Evolutionary conservation across 2,888 invertebrate species (phyloP).

Genomic region (Philonicus albiceps): DNA sequence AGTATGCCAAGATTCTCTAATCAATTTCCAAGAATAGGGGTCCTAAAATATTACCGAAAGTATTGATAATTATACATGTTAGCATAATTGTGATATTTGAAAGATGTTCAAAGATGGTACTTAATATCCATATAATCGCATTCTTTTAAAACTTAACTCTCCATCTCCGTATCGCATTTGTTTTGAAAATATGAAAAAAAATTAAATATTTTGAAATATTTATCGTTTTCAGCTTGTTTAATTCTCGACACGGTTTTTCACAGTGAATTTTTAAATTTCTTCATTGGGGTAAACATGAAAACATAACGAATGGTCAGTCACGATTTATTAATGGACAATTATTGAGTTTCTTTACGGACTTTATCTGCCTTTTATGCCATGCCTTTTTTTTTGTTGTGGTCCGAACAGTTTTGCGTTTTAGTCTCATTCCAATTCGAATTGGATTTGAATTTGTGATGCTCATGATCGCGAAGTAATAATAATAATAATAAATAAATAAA

Average conservation of each 20-base stretch:
- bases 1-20: no score
- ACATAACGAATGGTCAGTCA: constrained; percentile 9
- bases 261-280: not conserved
- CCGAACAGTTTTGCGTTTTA: not conserved
- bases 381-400: not conserved
- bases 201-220: not conserved
- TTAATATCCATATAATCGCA: no score
- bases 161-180: not conserved
- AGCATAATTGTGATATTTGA: no score
- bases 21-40: no score
- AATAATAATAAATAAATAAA: not conserved
- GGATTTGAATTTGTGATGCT: constrained; percentile 11
- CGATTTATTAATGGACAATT: constrained; percentile 25
- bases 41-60: no score
- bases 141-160: not conserved
- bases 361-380: not conserved
- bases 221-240: not conserved
- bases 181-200: not conserved
- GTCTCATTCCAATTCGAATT: not conserved
- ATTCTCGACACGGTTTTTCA: not conserved
- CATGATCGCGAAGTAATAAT: not conserved
- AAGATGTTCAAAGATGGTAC: no score
- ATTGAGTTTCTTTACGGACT: not conserved
- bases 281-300: not conserved
- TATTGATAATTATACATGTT: no score